Evolutionary conservation across 2,888 invertebrate species (phyloP).

Genomic region (Chesias legatella): DNA sequence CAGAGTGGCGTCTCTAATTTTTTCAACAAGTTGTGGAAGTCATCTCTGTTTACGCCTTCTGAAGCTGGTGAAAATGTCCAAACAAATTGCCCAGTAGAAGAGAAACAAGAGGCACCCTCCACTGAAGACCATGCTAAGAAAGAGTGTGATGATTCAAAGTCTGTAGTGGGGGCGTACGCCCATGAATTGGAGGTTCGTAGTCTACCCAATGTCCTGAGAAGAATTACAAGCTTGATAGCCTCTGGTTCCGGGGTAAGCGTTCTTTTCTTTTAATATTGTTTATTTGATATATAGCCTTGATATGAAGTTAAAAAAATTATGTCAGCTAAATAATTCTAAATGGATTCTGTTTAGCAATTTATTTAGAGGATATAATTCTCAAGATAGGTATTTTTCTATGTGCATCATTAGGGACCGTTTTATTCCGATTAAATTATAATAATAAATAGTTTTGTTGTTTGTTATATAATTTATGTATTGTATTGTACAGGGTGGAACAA

Average conservation of each 20-base stretch:
- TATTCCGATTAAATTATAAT: too few species aligned
- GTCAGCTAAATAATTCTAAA: too few species aligned
- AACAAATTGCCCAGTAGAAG: slow-evolving; percentile 40
- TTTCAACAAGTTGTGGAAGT: slow-evolving; percentile 87
- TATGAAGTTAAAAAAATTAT: too few species aligned
- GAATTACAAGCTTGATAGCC: slow-evolving; percentile 93
- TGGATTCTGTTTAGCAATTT: too few species aligned
- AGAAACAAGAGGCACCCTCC: slow-evolving; percentile 36
- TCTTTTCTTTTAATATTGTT: slow-evolving; percentile 1
- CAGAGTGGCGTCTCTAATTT: slow-evolving; percentile 87
- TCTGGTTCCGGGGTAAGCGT: slow-evolving; percentile 86
- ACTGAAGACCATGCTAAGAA: slow-evolving; percentile 41
- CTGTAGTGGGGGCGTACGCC: slow-evolving; percentile 66
- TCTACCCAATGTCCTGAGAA: slow-evolving; percentile 90
- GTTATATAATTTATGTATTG: too few species aligned
- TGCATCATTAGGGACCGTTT: too few species aligned
- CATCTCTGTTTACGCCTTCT: slow-evolving; percentile 79
- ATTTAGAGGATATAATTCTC: too few species aligned
- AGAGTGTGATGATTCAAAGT: slow-evolving; percentile 50
- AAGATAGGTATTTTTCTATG: too few species aligned
- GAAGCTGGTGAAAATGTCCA: slow-evolving; percentile 49
- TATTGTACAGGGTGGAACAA: slow-evolving; percentile 81
- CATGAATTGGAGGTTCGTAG: slow-evolving; percentile 86
- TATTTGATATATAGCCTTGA: too few species aligned
- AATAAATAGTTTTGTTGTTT: too few species aligned